phyloP scores from a whole-genome alignment of 1,140 invertebrate genomes.

The Drosophila ironensis region DNA sequence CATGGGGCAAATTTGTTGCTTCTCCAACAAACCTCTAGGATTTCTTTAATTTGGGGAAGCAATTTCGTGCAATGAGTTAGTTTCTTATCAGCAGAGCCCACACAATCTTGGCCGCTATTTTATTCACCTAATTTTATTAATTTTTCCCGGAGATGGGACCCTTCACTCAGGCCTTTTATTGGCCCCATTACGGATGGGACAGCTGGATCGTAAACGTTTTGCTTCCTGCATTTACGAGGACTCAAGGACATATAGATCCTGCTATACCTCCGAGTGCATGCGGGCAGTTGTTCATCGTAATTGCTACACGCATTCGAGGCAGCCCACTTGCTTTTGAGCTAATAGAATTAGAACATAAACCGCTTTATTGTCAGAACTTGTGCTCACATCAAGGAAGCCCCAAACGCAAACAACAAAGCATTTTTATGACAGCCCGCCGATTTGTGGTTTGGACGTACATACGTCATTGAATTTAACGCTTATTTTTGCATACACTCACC shows the following conservation, averaged over 20 bases:
- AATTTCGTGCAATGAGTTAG: too few species aligned
- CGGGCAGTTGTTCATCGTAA: conserved; percentile 46
- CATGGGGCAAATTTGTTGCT: too few species aligned
- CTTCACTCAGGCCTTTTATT: conserved; percentile 41
- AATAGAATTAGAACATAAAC: conserved; percentile 78
- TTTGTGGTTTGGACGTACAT: conserved; percentile 39
- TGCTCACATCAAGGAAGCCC: too few species aligned
- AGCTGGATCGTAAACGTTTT: not conserved
- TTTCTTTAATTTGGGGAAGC: too few species aligned
- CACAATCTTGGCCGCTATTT: conserved; percentile 1
- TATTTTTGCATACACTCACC: conserved; percentile 46
- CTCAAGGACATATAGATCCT: not conserved
- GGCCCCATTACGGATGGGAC: conserved; percentile 21
- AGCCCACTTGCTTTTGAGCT: conserved; percentile 50
- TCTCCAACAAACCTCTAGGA: too few species aligned
- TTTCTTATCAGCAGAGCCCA: not conserved
- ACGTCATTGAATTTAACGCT: conserved; percentile 54
- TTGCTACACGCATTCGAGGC: conserved; percentile 56
- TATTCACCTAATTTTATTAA: conserved; percentile 14
- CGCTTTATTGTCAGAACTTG: conserved; percentile 63
- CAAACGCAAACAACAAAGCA: conserved; percentile 16
- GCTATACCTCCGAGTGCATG: conserved; percentile 11
- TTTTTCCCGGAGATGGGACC: conserved; percentile 1
- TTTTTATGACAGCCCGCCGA: conserved; percentile 68
- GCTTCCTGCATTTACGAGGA: conserved; percentile 3